A percentile compares a stretch with the other conserved stretches of the same genome.
These are phyloP conservation scores for Papilio polytes DNA, from an alignment of 1,140 invertebrate species.

Conservation along the genomic window DNA sequence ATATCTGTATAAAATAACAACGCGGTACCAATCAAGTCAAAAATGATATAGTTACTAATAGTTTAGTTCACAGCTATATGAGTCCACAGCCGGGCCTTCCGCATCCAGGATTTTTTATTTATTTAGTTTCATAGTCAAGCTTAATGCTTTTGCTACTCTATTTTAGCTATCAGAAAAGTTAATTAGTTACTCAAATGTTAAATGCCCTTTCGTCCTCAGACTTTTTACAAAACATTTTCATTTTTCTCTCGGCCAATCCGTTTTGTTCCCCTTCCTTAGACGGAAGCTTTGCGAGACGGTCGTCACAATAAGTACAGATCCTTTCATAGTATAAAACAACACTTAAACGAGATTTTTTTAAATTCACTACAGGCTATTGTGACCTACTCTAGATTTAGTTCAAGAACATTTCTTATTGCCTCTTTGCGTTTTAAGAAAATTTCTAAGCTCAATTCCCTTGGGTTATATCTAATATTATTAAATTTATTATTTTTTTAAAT, in stretches of 20 bases:
- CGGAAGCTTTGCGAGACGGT: constrained; percentile 26
- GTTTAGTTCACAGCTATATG: no score
- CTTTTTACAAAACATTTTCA: no score
- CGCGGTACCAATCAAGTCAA: no score
- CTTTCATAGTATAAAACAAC: constrained; percentile 25
- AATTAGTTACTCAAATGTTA: not conserved
- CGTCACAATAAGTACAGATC: constrained; percentile 11
- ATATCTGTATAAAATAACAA: no score
- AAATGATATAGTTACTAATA: no score
- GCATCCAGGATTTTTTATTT: no score
- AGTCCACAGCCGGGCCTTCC: no score
- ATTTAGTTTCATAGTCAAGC: no score
- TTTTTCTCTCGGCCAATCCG: constrained; percentile 11
- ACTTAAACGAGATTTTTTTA: not conserved
- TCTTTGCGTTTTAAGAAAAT: not conserved
- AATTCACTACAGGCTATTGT: not conserved
- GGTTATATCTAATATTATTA: not conserved
- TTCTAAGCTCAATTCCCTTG: no score
- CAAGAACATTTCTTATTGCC: no score
- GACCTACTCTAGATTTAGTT: not conserved
- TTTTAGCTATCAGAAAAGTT: constrained; percentile 10
- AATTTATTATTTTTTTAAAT: no score
- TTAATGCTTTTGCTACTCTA: no score
- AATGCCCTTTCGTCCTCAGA: not conserved
- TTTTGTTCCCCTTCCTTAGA: not conserved